Conservation (phyloP, 2,888 invertebrate genomes). For the Netelia inedita region DNA sequence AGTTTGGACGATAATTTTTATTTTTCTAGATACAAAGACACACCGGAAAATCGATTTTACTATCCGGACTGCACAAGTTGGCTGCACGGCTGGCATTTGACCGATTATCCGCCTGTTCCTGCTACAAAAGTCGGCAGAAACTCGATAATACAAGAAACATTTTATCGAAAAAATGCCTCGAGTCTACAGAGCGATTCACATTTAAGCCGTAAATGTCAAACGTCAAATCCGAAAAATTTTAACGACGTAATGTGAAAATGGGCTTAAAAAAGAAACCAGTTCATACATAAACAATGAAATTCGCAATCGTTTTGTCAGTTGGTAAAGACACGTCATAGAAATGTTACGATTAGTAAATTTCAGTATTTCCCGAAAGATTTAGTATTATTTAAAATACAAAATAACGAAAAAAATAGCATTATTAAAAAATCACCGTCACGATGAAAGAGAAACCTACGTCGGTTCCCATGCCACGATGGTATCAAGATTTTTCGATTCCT, state of each 20-base stretch:
- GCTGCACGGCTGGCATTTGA: constrained; percentile 80
- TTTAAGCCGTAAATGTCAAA: constrained; percentile 75
- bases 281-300: constrained; percentile 30
- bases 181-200: constrained; percentile 76
- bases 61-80: constrained; percentile 80
- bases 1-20: not conserved
- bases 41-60: constrained; percentile 79
- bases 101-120: constrained; percentile 74
- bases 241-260: constrained; percentile 63
- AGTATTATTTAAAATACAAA: not conserved
- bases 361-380: not conserved
- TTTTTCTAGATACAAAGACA: constrained; percentile 75
- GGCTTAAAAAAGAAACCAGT: not conserved
- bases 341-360: constrained; percentile 38
- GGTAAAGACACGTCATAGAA: constrained; percentile 26
- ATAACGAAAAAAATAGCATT: constrained; percentile 38
- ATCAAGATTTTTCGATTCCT: constrained; percentile 76
- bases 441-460: constrained; percentile 46
- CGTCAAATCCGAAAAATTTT: constrained; percentile 74
- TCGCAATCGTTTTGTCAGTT: constrained; percentile 24
- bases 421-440: not conserved
- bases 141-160: constrained; percentile 74
- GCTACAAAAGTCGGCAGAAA: constrained; percentile 71
- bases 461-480: constrained; percentile 75
- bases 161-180: constrained; percentile 77